Percentiles rank a stretch among this genome's conserved stretches.
Evolutionary conservation across 2,113 vertebrate genomes (phyloP).

Genomic region (Protobothrops mucrosquamatus): DNA sequence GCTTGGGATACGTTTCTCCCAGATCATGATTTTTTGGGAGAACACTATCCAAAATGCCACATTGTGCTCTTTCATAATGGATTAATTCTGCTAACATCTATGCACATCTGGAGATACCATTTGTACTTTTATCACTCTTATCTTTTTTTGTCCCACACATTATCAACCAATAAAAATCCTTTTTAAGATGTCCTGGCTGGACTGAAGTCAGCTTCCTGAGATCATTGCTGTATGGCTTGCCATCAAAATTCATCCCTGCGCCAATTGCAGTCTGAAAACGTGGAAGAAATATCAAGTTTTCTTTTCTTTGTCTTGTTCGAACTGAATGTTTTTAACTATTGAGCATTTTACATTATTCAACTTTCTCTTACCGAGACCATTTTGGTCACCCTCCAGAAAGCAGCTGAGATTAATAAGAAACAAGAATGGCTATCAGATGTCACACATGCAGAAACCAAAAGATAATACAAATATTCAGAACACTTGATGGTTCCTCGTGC

Average conservation of each 20-base stretch:
- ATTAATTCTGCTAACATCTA: background rate
- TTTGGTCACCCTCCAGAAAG: slow-evolving; percentile 29
- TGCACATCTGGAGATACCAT: background rate
- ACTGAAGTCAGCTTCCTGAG: background rate
- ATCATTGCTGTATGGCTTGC: background rate
- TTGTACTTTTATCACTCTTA: background rate
- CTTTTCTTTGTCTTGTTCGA: background rate
- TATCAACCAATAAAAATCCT: background rate
- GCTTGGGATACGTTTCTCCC: background rate
- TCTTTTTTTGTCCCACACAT: background rate
- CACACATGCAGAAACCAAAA: slow-evolving; percentile 36
- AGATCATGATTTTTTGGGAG: background rate
- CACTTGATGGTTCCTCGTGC: rapidly evolving
- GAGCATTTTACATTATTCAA: background rate
- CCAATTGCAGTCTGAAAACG: background rate
- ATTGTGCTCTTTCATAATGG: background rate
- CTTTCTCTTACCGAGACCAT: background rate
- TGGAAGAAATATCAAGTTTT: background rate
- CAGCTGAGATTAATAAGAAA: slow-evolving; percentile 52
- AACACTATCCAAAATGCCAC: background rate
- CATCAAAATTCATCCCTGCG: background rate
- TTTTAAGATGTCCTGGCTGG: background rate
- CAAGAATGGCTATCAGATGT: background rate
- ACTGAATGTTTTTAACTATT: background rate
- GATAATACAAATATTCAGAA: rapidly evolving